Base-by-base conservation (phyloP, 2,113 vertebrate species). In the Clarias macrocephalus region DNA sequence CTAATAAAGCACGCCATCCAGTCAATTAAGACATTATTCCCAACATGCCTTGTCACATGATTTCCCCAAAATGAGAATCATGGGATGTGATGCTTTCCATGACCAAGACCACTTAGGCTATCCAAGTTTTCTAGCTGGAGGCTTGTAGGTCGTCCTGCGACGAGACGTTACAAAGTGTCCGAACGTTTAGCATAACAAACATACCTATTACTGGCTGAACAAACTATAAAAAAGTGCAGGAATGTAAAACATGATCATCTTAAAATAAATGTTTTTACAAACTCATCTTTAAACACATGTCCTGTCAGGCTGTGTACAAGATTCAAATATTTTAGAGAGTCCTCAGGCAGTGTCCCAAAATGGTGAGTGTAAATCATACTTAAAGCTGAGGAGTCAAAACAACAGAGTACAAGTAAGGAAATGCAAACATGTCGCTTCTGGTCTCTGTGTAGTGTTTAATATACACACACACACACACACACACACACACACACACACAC, bases 21-120 rank as follows among this genome's bases (percentile, higher is more conserved):
- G 93, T 93, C 92, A 92, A 94, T 95, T 95, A 94, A 82, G 57
- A 86, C 72, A 80, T 92, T 93, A 94, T 92, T 37, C 25, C 15
- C 83, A 75, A 73, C 65, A 70, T 3, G 30, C 52, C 52, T 56
- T 12, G 19, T 84, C 82, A 72, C 82, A 73, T 84, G 82, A 84
- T 73, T 57, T 30, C 28, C 28, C 63, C 87, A 91, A 94, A 88
- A 95, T 88, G 68, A 91, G 93, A 94, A 92, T 94, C 95, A 95
- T 92, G 92, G 88, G 94, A 94, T 87, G 56, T 25, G 77, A 56
- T 52, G 54, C n/a, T 79, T 66, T 72, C 21, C 23, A 75, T 23
- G 23, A 33, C 23, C 62, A 57, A 79, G 37, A 42, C 13, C 65
- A 73, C 60, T 56, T 13, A n/a, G 10, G n/a, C 77, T 23, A 56